Percentiles rank a stretch among this genome's conserved stretches.
These are phyloP conservation scores for Pocillopora grandis DNA, from an alignment of 92 coral and sea anemone genomes.

Conservation along the genomic window DNA sequence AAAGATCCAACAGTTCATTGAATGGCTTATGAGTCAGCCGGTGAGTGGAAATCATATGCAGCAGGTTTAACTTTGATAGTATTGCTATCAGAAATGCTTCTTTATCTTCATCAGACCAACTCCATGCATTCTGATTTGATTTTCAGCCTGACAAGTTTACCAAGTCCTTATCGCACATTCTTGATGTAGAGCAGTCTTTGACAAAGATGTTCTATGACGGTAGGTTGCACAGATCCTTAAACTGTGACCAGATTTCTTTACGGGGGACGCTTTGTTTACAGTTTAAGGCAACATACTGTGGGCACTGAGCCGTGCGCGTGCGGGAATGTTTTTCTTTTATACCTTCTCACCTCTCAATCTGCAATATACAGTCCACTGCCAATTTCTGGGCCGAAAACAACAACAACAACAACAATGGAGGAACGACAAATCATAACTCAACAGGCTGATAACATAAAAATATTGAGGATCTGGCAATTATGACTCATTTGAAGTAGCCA, in stretches of 20 bases:
- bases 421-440: too few relatives aligned
- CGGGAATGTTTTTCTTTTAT: too few relatives aligned
- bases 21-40: slow-evolving; percentile 94
- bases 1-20: slow-evolving; percentile 81
- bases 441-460: too few relatives aligned
- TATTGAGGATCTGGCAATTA: too few relatives aligned
- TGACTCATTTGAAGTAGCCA: too few relatives aligned
- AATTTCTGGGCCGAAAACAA: slow-evolving; percentile 3
- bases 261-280: too few relatives aligned
- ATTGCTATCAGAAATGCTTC: neutral
- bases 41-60: slow-evolving; percentile 48
- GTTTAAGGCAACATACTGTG: too few relatives aligned
- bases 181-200: slow-evolving; percentile 81
- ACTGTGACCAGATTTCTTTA: neutral
- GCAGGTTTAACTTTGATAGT: neutral
- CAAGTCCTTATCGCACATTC: slow-evolving; percentile 79
- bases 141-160: slow-evolving; percentile 83
- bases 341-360: too few relatives aligned
- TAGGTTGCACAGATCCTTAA: slow-evolving; percentile 11
- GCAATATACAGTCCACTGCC: too few relatives aligned
- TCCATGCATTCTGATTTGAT: neutral
- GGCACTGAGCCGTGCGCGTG: too few relatives aligned
- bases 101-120: neutral
- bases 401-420: too few relatives aligned
- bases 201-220: slow-evolving; percentile 87